A percentile compares a stretch with the other conserved stretches of the same genome.
Conservation (phyloP, 1,140 invertebrate species). For the Tetramorium alpestre region DNA sequence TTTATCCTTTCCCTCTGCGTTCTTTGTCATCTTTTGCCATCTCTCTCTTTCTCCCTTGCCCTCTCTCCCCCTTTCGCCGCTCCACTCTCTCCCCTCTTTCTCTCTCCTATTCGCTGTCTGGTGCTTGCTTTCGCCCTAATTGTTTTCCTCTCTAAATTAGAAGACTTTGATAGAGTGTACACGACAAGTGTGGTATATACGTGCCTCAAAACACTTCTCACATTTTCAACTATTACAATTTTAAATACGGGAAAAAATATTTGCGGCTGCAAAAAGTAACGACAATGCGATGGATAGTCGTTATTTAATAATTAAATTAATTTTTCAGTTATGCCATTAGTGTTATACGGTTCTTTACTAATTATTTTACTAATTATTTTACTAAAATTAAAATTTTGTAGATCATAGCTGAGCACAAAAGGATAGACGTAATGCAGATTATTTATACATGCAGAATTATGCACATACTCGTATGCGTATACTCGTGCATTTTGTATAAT, state of each 20-base stretch:
- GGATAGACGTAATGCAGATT: not conserved
- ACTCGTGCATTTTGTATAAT: not conserved
- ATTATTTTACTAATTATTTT: not conserved
- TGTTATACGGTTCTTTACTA: not conserved
- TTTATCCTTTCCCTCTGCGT: slow-evolving; percentile 28
- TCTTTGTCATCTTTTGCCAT: slow-evolving; percentile 6
- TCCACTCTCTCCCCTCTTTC: not conserved
- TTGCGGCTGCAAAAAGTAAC: not conserved
- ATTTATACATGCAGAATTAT: not conserved
- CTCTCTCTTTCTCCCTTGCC: not conserved
- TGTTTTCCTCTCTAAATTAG: slow-evolving; percentile 12
- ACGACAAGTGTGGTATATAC: not conserved
- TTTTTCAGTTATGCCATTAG: not conserved
- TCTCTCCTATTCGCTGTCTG: not conserved
- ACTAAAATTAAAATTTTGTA: not conserved
- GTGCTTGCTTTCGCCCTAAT: not conserved
- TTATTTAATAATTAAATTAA: not conserved
- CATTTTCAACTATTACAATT: not conserved
- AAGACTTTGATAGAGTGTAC: not conserved
- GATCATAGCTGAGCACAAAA: not conserved
- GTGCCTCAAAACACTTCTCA: not conserved
- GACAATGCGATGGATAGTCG: not conserved
- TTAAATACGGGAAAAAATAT: not conserved
- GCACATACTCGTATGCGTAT: no score
- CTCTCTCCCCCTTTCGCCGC: no score